These are phyloP conservation scores for Lycodopsis pacificus DNA, from an alignment of 2,797 vertebrate species.

Conservation along the genomic window DNA sequence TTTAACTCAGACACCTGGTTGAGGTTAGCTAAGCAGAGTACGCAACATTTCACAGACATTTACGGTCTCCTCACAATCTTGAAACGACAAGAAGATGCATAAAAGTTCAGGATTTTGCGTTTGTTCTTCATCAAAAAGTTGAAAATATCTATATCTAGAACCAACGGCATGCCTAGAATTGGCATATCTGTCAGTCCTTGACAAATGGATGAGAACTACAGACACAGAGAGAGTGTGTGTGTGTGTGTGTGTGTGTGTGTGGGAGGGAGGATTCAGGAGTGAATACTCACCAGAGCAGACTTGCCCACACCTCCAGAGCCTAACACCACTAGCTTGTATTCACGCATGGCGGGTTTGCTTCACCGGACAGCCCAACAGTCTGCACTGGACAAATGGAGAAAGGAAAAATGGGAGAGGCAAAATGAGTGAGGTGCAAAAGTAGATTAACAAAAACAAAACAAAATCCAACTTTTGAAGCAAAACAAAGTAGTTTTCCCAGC, in stretches of 20 bases:
- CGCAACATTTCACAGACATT: constrained; percentile 31
- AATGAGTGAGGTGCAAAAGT: constrained; percentile 26
- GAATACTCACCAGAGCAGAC: constrained; percentile 96
- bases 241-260: background rate
- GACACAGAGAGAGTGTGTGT: background rate
- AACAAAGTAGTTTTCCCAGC: constrained; percentile 47
- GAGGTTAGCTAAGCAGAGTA: constrained; percentile 30
- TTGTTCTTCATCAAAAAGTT: background rate
- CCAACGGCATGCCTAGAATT: background rate
- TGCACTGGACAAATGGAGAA: constrained; percentile 74
- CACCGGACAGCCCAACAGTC: constrained; percentile 87
- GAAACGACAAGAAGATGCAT: background rate
- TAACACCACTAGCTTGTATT: constrained; percentile 99
- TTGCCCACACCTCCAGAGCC: constrained; percentile 99
- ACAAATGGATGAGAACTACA: background rate
- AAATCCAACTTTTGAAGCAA: constrained; percentile 26
- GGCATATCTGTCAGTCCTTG: background rate
- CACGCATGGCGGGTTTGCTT: constrained; percentile 96
- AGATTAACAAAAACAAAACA: constrained; percentile 4
- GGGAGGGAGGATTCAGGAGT: constrained; percentile 32
- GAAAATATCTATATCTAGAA: background rate
- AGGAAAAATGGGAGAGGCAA: constrained; percentile 32
- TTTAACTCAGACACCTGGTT: constrained; percentile 66
- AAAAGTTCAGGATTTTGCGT: background rate
- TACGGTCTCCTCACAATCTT: constrained; percentile 2